phyloP scores from a whole-genome alignment of 1,140 invertebrate species.

The Probaryconus sp. region DNA sequence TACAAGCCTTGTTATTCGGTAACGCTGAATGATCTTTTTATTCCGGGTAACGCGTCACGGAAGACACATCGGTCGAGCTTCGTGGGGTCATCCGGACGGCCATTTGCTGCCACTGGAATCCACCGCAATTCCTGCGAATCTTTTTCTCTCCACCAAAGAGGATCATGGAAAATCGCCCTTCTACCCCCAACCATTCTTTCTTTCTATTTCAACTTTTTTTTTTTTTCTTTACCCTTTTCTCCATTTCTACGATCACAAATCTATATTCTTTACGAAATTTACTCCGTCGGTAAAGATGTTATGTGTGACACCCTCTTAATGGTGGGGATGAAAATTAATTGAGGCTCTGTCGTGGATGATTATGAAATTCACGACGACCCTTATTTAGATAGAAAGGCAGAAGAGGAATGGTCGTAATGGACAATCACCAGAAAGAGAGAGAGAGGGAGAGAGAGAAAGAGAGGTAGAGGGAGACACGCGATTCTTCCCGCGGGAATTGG shows the following conservation, averaged over 20 bases:
- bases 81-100: slow-evolving; percentile 15
- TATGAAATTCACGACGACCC: slow-evolving; percentile 39
- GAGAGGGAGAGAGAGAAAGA: neutral
- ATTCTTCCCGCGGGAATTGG: neutral
- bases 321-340: slow-evolving; percentile 43
- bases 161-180: slow-evolving; percentile 65
- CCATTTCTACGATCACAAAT: no score
- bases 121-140: slow-evolving; percentile 65
- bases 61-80: slow-evolving; percentile 42
- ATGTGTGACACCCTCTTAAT: no score
- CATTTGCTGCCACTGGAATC: slow-evolving; percentile 28
- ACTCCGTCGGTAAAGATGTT: no score
- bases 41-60: slow-evolving; percentile 36
- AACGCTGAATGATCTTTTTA: slow-evolving; percentile 64
- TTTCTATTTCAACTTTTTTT: slow-evolving; percentile 55
- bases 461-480: neutral
- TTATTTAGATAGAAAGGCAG: no score
- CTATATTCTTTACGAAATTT: no score
- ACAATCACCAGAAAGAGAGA: no score
- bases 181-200: no score
- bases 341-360: slow-evolving; percentile 19
- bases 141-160: slow-evolving; percentile 57
- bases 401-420: no score
- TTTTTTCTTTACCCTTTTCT: neutral
- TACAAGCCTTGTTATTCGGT: slow-evolving; percentile 50